phyloP scores from a whole-genome alignment of 2,797 vertebrate species.

The Cyclopterus lumpus region DNA sequence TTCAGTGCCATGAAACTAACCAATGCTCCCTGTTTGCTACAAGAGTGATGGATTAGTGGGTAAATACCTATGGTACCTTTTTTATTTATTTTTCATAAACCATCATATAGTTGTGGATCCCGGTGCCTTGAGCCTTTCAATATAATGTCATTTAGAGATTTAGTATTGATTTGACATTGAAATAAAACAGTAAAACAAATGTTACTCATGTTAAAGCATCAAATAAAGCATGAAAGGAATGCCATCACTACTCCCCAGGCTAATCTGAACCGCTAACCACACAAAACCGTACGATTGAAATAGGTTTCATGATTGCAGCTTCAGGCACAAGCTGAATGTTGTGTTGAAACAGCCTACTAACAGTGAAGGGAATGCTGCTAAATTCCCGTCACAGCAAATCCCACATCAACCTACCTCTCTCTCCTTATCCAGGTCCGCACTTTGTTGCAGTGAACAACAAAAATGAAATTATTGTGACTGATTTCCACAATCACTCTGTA shows the following conservation, averaged over 20 bases:
- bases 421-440: constrained; percentile 88
- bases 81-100: neutral
- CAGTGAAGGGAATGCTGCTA: neutral
- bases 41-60: neutral
- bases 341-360: constrained; percentile 29
- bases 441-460: constrained; percentile 98
- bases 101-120: neutral
- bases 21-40: constrained; percentile 10
- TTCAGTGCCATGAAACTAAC: constrained; percentile 38
- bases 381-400: neutral
- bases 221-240: constrained; percentile 13
- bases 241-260: neutral
- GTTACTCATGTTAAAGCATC: constrained; percentile 3
- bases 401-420: constrained; percentile 6
- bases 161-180: neutral
- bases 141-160: neutral
- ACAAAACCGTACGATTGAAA: constrained; percentile 5
- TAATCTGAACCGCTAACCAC: constrained; percentile 15
- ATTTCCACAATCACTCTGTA: constrained; percentile 98
- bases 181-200: neutral
- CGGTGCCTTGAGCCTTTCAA: constrained; percentile 1
- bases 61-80: neutral
- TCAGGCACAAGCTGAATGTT: constrained; percentile 3
- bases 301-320: constrained; percentile 2
- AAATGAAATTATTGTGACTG: constrained; percentile 97